Evolutionary conservation across 2,888 invertebrate genomes (phyloP).

Genomic region (Erynnis tages): DNA sequence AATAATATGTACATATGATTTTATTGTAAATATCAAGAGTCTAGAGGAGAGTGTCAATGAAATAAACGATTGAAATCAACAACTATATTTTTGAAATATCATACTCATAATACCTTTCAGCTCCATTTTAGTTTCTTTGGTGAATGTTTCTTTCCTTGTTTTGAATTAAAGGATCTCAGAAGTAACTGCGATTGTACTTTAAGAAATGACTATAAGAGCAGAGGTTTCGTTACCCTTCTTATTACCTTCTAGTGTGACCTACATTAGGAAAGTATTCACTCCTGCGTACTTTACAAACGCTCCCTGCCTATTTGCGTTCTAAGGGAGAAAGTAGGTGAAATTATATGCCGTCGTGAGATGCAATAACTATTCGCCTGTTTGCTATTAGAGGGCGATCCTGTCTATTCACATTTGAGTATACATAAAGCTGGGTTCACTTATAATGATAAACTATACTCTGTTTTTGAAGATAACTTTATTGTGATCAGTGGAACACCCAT

Average conservation of each 20-base stretch:
- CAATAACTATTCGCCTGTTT: conserved; percentile 2
- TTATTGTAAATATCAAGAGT: no score
- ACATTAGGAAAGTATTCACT: not conserved
- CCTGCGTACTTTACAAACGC: no score
- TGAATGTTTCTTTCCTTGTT: not conserved
- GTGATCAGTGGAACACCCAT: no score
- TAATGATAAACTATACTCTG: no score
- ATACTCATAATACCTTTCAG: no score
- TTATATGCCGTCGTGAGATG: not conserved
- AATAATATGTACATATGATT: no score
- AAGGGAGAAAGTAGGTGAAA: conserved; percentile 4
- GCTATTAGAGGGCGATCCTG: conserved; percentile 31
- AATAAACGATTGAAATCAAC: no score
- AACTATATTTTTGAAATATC: no score
- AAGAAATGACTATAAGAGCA: conserved; percentile 6
- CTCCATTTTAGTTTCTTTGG: not conserved
- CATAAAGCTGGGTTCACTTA: no score
- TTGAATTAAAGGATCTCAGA: not conserved
- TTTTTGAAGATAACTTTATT: no score
- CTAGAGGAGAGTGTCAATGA: no score
- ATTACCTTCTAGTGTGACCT: not conserved
- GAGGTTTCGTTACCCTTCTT: conserved; percentile 11
- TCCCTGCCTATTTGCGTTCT: no score
- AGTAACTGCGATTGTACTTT: conserved; percentile 1
- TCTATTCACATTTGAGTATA: conserved; percentile 45